These are phyloP conservation scores for Tarsius wallacei DNA, from an alignment of 2,797 vertebrate genomes.

Conservation along the genomic window DNA sequence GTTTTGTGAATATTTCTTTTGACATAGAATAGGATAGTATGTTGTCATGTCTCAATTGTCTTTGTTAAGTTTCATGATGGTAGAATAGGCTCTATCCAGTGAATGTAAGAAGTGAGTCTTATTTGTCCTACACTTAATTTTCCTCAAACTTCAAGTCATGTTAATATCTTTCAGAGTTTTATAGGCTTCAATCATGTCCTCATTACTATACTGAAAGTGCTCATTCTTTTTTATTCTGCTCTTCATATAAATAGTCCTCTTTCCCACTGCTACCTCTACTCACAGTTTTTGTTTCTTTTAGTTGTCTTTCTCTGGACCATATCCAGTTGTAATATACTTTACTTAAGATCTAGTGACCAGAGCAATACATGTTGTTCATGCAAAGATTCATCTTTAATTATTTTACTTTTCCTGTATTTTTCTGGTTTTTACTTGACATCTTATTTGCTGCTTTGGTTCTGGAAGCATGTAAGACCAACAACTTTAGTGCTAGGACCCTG, in stretches of 20 bases:
- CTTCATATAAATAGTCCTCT: conserved; percentile 28
- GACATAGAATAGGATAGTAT: conserved; percentile 40
- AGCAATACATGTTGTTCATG: background rate
- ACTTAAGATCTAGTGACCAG: background rate
- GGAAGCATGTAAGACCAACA: conserved; percentile 35
- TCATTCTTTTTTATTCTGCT: conserved; percentile 34
- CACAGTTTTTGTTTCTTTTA: conserved; percentile 41
- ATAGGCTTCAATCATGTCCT: background rate
- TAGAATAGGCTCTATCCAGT: background rate
- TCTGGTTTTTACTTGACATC: conserved; percentile 29
- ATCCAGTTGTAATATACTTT: conserved; percentile 17
- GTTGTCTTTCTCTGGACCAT: conserved; percentile 33
- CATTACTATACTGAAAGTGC: conserved; percentile 10
- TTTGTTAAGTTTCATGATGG: conserved; percentile 28
- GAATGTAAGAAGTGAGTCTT: background rate
- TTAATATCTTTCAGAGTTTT: conserved; percentile 58
- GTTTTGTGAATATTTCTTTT: conserved; percentile 40
- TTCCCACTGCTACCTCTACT: background rate
- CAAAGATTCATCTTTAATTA: background rate
- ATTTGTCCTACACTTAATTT: conserved; percentile 57
- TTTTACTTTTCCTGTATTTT: conserved; percentile 36
- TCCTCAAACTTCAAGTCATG: conserved; percentile 65
- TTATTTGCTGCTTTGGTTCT: conserved; percentile 64
- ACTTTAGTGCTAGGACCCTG: background rate
- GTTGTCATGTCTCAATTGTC: conserved; percentile 44